Percentiles rank a stretch among this genome's conserved stretches.
Evolutionary conservation across 2,113 vertebrate genomes (phyloP).

Genomic region (Nasalis larvatus): DNA sequence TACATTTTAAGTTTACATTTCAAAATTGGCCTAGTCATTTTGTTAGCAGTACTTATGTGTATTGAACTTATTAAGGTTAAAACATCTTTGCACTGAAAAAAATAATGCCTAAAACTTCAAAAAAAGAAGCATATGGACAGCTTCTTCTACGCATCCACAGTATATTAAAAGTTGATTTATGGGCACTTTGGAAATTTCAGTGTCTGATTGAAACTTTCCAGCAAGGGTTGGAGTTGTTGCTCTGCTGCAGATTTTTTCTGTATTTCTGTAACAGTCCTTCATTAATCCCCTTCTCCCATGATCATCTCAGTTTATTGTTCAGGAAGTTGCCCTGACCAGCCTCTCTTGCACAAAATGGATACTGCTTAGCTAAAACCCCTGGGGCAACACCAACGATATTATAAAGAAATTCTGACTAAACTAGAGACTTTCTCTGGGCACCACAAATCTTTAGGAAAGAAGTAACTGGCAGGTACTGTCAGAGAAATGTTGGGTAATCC

Average conservation of each 20-base stretch:
- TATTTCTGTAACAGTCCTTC: not conserved
- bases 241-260: not conserved
- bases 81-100: conserved; percentile 67
- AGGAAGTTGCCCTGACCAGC: conserved; percentile 26
- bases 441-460: not conserved
- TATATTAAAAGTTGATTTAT: conserved; percentile 61
- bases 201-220: not conserved
- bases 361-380: conserved; percentile 64
- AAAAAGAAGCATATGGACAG: conserved; percentile 61
- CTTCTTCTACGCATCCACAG: conserved; percentile 52
- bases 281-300: not conserved
- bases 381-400: conserved; percentile 60
- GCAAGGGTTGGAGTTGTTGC: conserved; percentile 40
- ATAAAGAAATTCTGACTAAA: not conserved
- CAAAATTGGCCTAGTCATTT: not conserved
- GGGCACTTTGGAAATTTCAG: conserved; percentile 26
- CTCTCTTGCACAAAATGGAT: conserved; percentile 57
- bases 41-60: not conserved
- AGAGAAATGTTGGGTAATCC: not conserved
- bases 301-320: not conserved
- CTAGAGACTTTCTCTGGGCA: not conserved
- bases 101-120: conserved; percentile 64
- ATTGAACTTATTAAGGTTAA: conserved; percentile 77
- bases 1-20: not conserved
- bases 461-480: not conserved